Base-by-base conservation (phyloP, 2,113 vertebrate genomes). In the Turnix velox region DNA sequence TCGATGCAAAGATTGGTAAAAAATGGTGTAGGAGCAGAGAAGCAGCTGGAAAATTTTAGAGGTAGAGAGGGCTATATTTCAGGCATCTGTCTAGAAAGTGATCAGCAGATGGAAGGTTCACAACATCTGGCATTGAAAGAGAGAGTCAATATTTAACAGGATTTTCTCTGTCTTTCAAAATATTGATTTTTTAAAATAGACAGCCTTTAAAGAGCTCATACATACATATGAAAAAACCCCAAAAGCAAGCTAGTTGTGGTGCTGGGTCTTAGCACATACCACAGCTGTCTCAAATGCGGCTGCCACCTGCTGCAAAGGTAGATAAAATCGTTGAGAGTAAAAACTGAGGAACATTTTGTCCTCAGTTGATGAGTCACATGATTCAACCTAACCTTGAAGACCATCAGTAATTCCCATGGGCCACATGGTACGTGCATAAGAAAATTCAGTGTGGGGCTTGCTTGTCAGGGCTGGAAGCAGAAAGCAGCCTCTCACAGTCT, bases 71-170 rank as follows among this genome's bases (percentile, higher is more conserved):
- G 19, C 61, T 80, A 45, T 94, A n/a, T 80, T 95, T 71, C 65
- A 87, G 69, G 49, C 84, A 86, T 92, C 59, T 93, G 63, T 84
- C 57, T 67, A 68, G 77, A 90, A 95, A 88, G 42, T 27, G 66
- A 90, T 95, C 55, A 62, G 85, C 78, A 95, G 86, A 95, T 54
- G 85, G 84, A 93, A 94, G 83, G 30, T 58, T 95, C 77, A 87
- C 73, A 90, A 63, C 83, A 93, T 89, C 93, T 97, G 91, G 91
- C 61, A 89, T 93, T 96, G 88, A 93, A 95, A 91, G 54, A 96
- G 75, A 85, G 84, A 94, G 88, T 90, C 69, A 84, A 84, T 97
- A 93, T 95, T 97, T 96, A 95, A 94, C 89, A 79, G 63, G 49
- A 94, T 80, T 88, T 78, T 75, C 83, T 57, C 84, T 81, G n/a